Conservation (phyloP, 2,797 vertebrate genomes). For the Mormyrus hasselquistii region DNA sequence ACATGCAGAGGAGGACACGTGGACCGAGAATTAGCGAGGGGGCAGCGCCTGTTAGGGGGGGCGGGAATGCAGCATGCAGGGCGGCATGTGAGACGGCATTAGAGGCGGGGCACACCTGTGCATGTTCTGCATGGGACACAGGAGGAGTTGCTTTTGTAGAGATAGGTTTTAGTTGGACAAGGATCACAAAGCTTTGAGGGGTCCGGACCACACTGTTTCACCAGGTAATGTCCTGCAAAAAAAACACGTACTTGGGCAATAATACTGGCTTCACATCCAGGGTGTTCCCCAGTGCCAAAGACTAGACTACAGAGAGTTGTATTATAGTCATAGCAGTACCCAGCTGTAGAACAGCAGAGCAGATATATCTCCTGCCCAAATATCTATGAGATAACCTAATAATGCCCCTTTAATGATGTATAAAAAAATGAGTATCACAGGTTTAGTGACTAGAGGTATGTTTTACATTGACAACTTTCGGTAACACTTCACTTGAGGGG, state of each 20-base stretch:
- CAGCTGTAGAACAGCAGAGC: background rate
- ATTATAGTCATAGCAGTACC: background rate
- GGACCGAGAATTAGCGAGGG: background rate
- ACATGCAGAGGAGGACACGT: background rate
- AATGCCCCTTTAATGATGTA: background rate
- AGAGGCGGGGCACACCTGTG: constrained; percentile 43
- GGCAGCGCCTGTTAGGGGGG: no score
- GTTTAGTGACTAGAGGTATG: background rate
- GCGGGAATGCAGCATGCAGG: background rate
- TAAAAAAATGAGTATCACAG: background rate
- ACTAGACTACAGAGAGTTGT: background rate
- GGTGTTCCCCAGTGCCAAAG: background rate
- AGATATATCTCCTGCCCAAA: background rate
- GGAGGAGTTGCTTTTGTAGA: fast-evolving
- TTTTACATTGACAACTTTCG: background rate
- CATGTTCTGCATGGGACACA: constrained; percentile 51
- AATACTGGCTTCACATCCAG: background rate
- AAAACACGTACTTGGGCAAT: background rate
- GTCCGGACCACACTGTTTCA: fast-evolving
- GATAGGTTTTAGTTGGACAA: constrained; percentile 37
- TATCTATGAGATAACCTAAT: background rate
- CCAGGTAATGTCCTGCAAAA: constrained; percentile 49
- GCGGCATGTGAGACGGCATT: background rate
- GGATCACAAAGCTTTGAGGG: constrained; percentile 42
- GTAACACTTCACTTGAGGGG: background rate